Evolutionary conservation across 2,113 vertebrate species (phyloP), one percentile per base, ranked within the genome.

Genomic region (Machaerirhynchus nigripectus): DNA sequence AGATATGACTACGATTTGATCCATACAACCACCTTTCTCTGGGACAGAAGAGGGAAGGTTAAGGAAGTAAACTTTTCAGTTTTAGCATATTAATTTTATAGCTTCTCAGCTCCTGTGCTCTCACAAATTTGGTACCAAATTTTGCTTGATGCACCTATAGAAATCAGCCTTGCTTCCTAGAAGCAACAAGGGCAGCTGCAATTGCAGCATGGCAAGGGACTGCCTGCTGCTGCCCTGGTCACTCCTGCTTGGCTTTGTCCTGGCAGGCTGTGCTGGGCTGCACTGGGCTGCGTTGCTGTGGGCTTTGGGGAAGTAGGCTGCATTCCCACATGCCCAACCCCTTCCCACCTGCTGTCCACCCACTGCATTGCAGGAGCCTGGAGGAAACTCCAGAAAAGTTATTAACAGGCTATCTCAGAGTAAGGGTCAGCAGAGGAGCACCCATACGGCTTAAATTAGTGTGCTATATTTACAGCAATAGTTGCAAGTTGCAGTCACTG

Each of bases 331-430:
- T n/a, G 33, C 35, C 28, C 5, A 5, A 35, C 30, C 67, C 33
- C 33, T 85, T 70, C 70, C 89, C 95, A 93, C 84, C 87, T 93
- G 91, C 81, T 92, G 10, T 55, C 74, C 42, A 22, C 88, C 71
- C 95, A 71, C 87, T 1, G 3, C 90, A 88, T 90, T 92, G 69
- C 56, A 73, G 55, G 4, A 65, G n/a, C 14, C 57, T 83, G 75
- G 53, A 8, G 3, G 64, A 59, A 94, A 33, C 50, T 57, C 79
- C 5, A 7, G 70, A 67, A 70, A 91, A 59, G 24, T 55, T 89
- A 96, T 91, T 91, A 94, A 95, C 67, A 94, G 75, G 10, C 55
- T 85, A 13, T 80, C 35, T 44, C 1, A 1, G 69, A 85, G 50
- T 23, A 28, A 44, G 49, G 84, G 75, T 93, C 84, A 91, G 4